Conservation (phyloP, 2,797 vertebrate genomes). For the Neosilurus hyrtlii region DNA sequence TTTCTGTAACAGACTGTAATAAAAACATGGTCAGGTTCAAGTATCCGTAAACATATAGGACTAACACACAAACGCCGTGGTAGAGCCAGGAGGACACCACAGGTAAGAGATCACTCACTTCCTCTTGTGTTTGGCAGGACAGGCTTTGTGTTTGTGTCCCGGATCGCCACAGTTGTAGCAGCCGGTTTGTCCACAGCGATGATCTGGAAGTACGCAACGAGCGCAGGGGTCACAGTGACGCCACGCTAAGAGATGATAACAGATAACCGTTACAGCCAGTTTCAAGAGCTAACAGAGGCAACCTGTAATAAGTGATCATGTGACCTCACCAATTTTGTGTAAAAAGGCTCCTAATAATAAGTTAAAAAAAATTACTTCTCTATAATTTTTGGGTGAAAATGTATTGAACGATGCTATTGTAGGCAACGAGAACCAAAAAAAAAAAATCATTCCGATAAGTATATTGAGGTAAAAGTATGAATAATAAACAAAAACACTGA, state of each 20-base stretch:
- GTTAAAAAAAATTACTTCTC: too few species aligned
- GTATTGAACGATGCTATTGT: too few species aligned
- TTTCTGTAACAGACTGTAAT: background rate
- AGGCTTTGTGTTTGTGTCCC: slow-evolving; percentile 82
- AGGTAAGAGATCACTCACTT: background rate
- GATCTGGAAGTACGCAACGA: slow-evolving; percentile 78
- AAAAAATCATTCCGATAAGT: too few species aligned
- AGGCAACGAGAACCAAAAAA: too few species aligned
- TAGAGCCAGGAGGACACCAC: too few species aligned
- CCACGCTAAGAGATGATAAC: slow-evolving; percentile 78
- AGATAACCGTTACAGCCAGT: too few species aligned
- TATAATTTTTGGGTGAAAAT: too few species aligned
- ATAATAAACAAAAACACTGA: too few species aligned
- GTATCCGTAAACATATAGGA: background rate
- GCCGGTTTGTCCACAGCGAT: slow-evolving; percentile 74
- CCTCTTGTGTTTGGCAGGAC: slow-evolving; percentile 65
- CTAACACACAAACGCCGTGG: background rate
- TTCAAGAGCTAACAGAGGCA: background rate
- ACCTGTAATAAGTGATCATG: too few species aligned
- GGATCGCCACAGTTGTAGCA: slow-evolving; percentile 83
- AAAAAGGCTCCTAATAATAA: too few species aligned
- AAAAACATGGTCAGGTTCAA: background rate
- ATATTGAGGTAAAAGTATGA: too few species aligned
- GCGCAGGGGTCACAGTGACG: slow-evolving; percentile 80
- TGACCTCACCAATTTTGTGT: too few species aligned